phyloP scores from a whole-genome alignment of 2,888 invertebrate genomes.

The Galerucella calmariensis region DNA sequence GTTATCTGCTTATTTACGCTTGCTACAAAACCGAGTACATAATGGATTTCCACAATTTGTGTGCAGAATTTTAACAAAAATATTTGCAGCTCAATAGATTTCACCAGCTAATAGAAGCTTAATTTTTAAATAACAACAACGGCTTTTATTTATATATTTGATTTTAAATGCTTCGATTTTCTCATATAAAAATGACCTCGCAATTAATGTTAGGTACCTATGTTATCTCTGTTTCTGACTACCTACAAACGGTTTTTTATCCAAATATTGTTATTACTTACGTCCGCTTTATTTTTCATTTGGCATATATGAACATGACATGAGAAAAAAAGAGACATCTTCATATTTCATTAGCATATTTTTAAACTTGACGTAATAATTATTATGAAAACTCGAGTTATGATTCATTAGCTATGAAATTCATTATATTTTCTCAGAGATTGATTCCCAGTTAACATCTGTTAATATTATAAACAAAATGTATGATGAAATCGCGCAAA shows the following conservation, averaged over 20 bases:
- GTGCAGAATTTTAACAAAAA: not conserved
- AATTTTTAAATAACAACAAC: not conserved
- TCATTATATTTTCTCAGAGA: not conserved
- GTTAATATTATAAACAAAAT: not conserved
- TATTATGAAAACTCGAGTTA: not conserved
- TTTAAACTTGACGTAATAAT: too few species aligned
- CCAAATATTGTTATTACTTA: too few species aligned
- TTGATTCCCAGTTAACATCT: not conserved
- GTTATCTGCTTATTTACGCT: not conserved
- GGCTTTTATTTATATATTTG: not conserved
- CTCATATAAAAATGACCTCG: not conserved
- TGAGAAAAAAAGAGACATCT: too few species aligned
- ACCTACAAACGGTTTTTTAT: too few species aligned
- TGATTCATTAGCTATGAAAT: not conserved
- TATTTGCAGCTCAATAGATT: not conserved
- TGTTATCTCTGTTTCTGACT: too few species aligned
- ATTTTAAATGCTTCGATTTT: not conserved
- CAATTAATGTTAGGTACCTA: too few species aligned
- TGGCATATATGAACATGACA: too few species aligned
- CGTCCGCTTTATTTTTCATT: too few species aligned
- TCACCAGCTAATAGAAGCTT: constrained; percentile 3
- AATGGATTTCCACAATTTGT: not conserved
- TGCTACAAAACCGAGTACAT: not conserved
- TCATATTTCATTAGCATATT: too few species aligned
- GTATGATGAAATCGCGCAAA: not conserved